A percentile compares a stretch with the other conserved stretches of the same genome.
phyloP scores from a whole-genome alignment of 2,888 invertebrate species.

The Ormyrus thymus region DNA sequence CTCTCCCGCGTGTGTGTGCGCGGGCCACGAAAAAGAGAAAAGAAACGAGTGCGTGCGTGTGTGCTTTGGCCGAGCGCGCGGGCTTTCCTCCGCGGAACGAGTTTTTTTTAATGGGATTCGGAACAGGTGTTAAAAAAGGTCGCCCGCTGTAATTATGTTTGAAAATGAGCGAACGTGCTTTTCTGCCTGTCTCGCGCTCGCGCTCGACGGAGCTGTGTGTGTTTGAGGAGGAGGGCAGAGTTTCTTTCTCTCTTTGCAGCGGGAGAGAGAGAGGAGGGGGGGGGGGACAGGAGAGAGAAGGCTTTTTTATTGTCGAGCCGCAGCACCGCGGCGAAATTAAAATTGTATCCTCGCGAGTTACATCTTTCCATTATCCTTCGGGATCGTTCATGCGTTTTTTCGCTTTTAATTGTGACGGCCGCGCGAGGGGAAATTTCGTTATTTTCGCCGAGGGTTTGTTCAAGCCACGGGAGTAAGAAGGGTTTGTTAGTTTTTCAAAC shows the following conservation, averaged over 20 bases:
- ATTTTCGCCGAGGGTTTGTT: too few relatives aligned
- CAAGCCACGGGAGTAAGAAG: too few relatives aligned
- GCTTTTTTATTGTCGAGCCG: not conserved
- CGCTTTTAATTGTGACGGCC: too few relatives aligned
- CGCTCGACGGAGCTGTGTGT: not conserved
- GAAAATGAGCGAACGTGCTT: not conserved
- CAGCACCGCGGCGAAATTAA: slow-evolving; percentile 5
- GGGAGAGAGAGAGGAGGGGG: too few relatives aligned
- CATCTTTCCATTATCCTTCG: too few relatives aligned
- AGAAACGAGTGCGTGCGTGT: not conserved
- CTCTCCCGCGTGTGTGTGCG: not conserved
- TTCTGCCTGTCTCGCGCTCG: not conserved
- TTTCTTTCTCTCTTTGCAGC: too few relatives aligned
- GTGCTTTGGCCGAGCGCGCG: not conserved
- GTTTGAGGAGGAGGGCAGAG: too few relatives aligned
- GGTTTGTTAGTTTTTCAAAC: too few relatives aligned
- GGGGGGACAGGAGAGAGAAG: too few relatives aligned
- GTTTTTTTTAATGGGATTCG: slow-evolving; percentile 46
- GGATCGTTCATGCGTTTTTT: too few relatives aligned
- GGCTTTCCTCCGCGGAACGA: not conserved
- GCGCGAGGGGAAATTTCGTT: too few relatives aligned
- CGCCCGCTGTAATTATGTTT: slow-evolving; percentile 26
- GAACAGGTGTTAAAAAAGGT: slow-evolving; percentile 45
- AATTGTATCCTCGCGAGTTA: not conserved
- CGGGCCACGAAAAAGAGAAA: not conserved